Evolutionary conservation across 2,113 vertebrate species (phyloP).

Genomic region (Phalacrocorax carbo): DNA sequence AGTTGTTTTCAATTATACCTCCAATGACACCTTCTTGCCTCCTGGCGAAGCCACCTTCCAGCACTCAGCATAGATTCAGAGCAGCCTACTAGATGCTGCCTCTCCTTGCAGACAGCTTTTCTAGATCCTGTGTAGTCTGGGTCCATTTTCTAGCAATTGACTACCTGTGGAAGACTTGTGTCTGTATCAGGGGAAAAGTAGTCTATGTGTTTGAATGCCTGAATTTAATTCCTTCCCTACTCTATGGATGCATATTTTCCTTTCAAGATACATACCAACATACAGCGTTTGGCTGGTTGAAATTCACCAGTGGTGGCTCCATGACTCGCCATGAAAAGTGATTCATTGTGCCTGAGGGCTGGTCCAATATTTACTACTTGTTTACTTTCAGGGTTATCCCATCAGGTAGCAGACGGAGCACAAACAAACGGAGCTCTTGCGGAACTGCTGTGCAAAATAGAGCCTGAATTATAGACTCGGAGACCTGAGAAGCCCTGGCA

Average conservation of each 20-base stretch:
- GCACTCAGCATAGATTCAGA: background rate
- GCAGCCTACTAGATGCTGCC: background rate
- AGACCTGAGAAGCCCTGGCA: background rate
- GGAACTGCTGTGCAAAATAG: background rate
- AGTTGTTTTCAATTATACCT: background rate
- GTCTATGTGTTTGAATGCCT: background rate
- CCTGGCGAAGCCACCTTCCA: background rate
- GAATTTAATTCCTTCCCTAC: background rate
- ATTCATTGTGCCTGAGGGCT: background rate
- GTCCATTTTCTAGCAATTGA: background rate
- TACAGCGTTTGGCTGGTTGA: background rate
- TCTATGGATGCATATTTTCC: background rate
- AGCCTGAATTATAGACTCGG: background rate
- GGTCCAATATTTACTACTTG: background rate
- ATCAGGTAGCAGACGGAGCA: background rate
- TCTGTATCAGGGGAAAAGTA: background rate
- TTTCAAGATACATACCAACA: background rate
- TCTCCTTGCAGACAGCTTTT: background rate
- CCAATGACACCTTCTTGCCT: background rate
- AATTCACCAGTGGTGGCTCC: background rate
- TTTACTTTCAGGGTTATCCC: conserved; percentile 23
- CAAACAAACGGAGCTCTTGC: conserved; percentile 1
- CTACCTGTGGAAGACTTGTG: background rate
- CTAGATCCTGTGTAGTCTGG: background rate
- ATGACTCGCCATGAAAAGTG: background rate